These are phyloP conservation scores for Tragelaphus imberbis DNA, from an alignment of 2,113 vertebrate species.

Conservation along the genomic window DNA sequence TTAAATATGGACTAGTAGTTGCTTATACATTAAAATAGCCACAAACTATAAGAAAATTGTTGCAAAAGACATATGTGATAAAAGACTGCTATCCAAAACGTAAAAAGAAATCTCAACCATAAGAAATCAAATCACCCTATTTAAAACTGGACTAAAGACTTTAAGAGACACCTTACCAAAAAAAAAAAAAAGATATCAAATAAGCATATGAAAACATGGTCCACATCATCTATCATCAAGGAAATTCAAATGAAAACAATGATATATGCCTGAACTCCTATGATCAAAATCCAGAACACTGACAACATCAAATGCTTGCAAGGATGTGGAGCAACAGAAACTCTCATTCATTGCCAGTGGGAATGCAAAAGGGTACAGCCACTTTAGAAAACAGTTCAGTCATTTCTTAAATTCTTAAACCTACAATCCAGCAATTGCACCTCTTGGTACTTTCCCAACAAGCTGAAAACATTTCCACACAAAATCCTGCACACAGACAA, in stretches of 20 bases:
- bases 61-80: background rate
- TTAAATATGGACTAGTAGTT: background rate
- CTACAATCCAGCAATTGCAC: background rate
- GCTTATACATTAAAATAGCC: background rate
- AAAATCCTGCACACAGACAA: background rate
- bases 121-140: background rate
- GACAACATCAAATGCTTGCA: no score
- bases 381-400: background rate
- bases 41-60: background rate
- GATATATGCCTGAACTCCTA: no score
- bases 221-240: background rate
- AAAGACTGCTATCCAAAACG: background rate
- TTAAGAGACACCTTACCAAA: background rate
- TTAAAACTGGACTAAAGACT: background rate
- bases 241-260: background rate
- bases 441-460: background rate
- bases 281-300: background rate
- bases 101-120: background rate
- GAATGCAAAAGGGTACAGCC: background rate
- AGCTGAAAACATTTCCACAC: background rate
- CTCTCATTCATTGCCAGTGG: background rate
- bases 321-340: background rate
- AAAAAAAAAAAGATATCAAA: background rate
- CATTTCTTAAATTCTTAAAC: background rate
- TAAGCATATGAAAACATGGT: background rate